A percentile compares a stretch with the other conserved stretches of the same genome.
These are phyloP conservation scores for Calosoma granatense DNA, from an alignment of 1,140 invertebrate genomes.

Conservation along the genomic window DNA sequence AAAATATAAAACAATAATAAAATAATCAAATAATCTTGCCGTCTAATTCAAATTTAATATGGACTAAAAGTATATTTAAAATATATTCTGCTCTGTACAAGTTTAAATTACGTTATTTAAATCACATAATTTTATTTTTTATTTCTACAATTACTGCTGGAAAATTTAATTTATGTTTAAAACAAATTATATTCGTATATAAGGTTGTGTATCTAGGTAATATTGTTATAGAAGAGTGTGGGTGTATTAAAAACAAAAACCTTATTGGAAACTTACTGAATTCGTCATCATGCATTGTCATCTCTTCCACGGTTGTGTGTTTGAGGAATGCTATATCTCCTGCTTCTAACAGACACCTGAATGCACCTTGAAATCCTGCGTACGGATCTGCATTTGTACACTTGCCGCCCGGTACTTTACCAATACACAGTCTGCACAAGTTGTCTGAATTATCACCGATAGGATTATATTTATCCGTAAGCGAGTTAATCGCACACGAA, in stretches of 20 bases:
- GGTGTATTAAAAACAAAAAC: no score
- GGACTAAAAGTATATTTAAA: no score
- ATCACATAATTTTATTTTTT: no score
- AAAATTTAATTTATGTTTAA: no score
- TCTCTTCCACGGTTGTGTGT: conserved; percentile 72
- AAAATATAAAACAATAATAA: no score
- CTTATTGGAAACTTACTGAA: conserved; percentile 39
- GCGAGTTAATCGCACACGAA: conserved; percentile 87
- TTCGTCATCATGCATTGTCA: conserved; percentile 46
- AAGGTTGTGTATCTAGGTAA: no score
- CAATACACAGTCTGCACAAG: conserved; percentile 77
- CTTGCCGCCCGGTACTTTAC: conserved; percentile 60
- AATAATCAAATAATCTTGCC: no score
- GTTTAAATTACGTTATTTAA: conserved; percentile 13
- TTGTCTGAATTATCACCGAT: conserved; percentile 70
- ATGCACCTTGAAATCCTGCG: conserved; percentile 82
- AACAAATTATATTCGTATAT: no score
- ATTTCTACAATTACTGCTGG: no score
- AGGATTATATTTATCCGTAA: conserved; percentile 89
- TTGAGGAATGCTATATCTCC: conserved; percentile 90
- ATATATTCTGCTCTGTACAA: neutral
- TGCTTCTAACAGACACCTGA: conserved; percentile 73
- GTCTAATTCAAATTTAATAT: no score
- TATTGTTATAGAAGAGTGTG: no score
- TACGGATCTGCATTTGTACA: conserved; percentile 85